Base-by-base conservation (phyloP, 2,888 invertebrate genomes). In the Ditula angustiorana region DNA sequence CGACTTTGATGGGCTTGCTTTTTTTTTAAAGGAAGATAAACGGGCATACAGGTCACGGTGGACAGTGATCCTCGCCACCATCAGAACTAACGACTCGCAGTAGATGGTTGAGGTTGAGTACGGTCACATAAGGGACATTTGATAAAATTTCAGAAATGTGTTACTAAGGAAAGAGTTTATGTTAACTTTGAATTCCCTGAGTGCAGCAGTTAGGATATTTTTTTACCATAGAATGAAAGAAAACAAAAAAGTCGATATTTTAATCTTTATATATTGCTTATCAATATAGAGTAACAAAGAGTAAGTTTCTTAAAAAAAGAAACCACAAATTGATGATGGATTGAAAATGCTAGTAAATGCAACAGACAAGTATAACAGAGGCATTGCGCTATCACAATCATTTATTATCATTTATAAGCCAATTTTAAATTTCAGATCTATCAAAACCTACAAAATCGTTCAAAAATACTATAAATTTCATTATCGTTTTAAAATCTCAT, bases 191-290 rank as follows among this genome's bases (percentile, higher is more conserved):
- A n/a, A n/a, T n/a, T n/a, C n/a, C n/a, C n/a, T n/a, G n/a, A n/a
- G n/a, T n/a, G n/a, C n/a, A n/a, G n/a, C 16, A 33, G 24, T 35
- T 30, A 8, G 5, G 8, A 7, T 19, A 10, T 41, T 28, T 1
- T 24, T 35, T 13, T 13, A 8, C 5, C n/a, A 28, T 5, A 1
- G 10, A 26, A 44, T 8, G 30, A 26, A 80, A 74, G 77, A 64
- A 82, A 78, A 82, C 72, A 69, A 80, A 44, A 66, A 70, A 56
- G 71, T 63, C 52, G 69, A 78, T 74, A 64, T 85, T 87, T 90
- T 86, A 89, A 88, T 90, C 81, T 85, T 86, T 86, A 90, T 92
- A 92, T 92, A 92, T 92, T 92, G 92, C 92, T 92, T 92, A 92
- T 88, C 89, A 88, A 83, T 91, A 92, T 85, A 88, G 86, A 88